Conservation (phyloP, 2,797 vertebrate species). For the Petrocephalus schoutedeni region DNA sequence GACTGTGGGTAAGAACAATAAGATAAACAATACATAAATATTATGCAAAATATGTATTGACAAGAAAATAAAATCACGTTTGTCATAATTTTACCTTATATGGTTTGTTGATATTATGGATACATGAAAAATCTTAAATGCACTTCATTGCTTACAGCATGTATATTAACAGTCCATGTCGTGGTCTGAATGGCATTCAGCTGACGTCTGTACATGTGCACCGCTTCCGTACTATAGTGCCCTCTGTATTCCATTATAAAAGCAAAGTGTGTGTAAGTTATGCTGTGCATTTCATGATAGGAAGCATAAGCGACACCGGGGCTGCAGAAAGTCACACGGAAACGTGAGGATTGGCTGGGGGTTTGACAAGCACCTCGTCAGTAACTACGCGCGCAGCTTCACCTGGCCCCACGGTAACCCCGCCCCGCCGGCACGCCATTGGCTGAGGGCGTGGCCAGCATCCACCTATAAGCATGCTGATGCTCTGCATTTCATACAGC, state of each 20-base stretch:
- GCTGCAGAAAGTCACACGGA: slow-evolving; percentile 28
- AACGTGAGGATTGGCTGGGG: not conserved
- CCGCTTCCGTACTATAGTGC: not conserved
- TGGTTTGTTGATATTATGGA: not conserved
- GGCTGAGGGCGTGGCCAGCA: not conserved
- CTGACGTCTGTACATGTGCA: not conserved
- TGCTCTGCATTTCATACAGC: too few species aligned
- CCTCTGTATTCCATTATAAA: not conserved
- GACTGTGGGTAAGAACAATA: slow-evolving; percentile 29
- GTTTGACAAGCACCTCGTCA: slow-evolving; percentile 17
- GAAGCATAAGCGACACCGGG: slow-evolving; percentile 38
- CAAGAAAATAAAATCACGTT: not conserved
- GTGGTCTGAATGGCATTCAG: not conserved
- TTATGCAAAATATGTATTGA: not conserved
- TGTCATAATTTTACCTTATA: not conserved
- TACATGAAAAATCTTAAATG: not conserved
- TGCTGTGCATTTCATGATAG: slow-evolving; percentile 22
- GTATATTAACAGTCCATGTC: not conserved
- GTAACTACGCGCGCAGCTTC: slow-evolving; percentile 38
- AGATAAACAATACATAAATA: not conserved
- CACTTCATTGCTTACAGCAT: not conserved
- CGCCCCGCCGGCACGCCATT: not conserved
- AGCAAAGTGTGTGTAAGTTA: not conserved
- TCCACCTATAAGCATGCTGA: not conserved
- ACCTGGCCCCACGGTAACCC: slow-evolving; percentile 35